Percentiles rank a stretch among this genome's conserved stretches.
Conservation (phyloP, 2,797 vertebrate genomes). For the Menidia menidia region DNA sequence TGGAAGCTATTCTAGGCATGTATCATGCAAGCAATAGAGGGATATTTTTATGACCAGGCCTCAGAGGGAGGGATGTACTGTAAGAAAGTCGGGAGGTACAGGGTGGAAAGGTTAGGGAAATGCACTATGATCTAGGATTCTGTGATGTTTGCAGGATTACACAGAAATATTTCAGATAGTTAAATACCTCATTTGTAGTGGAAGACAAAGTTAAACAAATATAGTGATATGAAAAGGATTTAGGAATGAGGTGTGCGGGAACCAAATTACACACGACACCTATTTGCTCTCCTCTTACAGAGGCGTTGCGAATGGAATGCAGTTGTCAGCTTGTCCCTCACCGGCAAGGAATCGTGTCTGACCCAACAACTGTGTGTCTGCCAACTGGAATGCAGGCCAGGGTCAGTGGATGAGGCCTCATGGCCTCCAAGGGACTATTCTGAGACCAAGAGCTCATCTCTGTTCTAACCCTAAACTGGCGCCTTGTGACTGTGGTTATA, state of each 20-base stretch:
- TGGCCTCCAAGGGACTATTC: conserved; percentile 80
- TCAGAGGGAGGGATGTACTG: conserved; percentile 58
- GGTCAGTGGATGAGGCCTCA: conserved; percentile 72
- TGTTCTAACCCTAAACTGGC: conserved; percentile 79
- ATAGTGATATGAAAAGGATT: conserved; percentile 3
- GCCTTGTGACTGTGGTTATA: conserved; percentile 84
- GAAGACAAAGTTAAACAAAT: conserved; percentile 7
- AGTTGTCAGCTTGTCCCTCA: conserved; percentile 70
- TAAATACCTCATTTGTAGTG: conserved; percentile 10
- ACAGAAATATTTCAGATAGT: conserved; percentile 9
- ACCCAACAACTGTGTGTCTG: conserved; percentile 82
- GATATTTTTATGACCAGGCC: conserved; percentile 85
- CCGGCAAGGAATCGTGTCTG: conserved; percentile 73
- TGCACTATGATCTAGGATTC: conserved; percentile 23
- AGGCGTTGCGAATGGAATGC: conserved; percentile 56
- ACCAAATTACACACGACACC: conserved; percentile 31
- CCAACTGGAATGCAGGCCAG: conserved; percentile 82
- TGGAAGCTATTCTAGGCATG: conserved; percentile 85
- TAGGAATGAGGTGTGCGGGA: conserved; percentile 2
- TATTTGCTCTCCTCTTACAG: conserved; percentile 62
- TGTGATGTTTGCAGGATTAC: conserved; percentile 14
- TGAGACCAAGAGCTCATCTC: conserved; percentile 80
- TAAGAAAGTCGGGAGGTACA: conserved; percentile 21
- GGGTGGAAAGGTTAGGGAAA: conserved; percentile 27
- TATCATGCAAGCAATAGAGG: conserved; percentile 72